Percentiles rank a stretch among this genome's conserved stretches.
Evolutionary conservation across 2,888 invertebrate species (phyloP).

Genomic region (Caradrina kadenii): DNA sequence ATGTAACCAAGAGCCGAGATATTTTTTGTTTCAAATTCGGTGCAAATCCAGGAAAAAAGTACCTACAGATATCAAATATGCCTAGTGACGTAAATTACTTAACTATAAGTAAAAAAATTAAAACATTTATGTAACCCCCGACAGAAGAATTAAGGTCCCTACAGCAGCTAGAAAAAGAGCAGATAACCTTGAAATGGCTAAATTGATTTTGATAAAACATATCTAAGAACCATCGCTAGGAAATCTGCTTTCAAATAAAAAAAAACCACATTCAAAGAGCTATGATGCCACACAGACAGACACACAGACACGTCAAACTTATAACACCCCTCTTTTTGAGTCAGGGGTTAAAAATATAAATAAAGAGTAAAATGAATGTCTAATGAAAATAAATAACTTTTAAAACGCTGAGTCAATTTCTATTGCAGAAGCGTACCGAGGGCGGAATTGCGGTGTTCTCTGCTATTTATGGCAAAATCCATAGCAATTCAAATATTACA

Average conservation of each 20-base stretch:
- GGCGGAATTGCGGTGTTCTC: not conserved
- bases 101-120: too few relatives aligned
- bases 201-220: too few relatives aligned
- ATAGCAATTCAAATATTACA: conserved; percentile 18
- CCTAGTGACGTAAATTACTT: conserved; percentile 8
- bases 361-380: not conserved
- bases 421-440: not conserved
- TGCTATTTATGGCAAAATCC: conserved; percentile 3
- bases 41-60: conserved; percentile 35
- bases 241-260: too few relatives aligned
- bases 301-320: too few relatives aligned
- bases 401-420: not conserved
- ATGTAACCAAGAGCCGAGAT: conserved; percentile 23
- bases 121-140: too few relatives aligned
- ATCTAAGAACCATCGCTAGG: too few relatives aligned
- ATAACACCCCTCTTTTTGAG: too few relatives aligned
- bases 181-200: too few relatives aligned
- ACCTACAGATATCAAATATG: conserved; percentile 10
- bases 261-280: too few relatives aligned
- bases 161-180: too few relatives aligned
- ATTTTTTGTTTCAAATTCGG: conserved; percentile 30
- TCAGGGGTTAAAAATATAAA: not conserved
- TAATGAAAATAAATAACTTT: not conserved
- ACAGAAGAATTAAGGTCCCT: too few relatives aligned
- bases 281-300: too few relatives aligned